Conservation (phyloP, 2,113 vertebrate genomes). For the Saguinus midas region DNA sequence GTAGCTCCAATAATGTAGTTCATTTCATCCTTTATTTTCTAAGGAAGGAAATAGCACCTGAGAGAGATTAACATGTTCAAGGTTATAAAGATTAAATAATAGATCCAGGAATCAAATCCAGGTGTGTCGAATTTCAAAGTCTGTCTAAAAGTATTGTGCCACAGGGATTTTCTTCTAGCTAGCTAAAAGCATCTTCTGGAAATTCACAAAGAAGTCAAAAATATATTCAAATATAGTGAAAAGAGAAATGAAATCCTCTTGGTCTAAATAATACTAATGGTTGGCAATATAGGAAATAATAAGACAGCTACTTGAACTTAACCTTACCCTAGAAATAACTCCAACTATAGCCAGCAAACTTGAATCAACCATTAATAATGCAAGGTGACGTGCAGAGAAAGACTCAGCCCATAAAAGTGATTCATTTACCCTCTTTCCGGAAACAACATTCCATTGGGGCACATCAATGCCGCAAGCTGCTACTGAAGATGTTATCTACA, state of each 20-base stretch:
- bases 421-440: conserved; percentile 64
- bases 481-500: background rate
- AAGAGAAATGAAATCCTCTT: conserved; percentile 50
- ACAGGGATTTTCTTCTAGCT: background rate
- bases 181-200: background rate
- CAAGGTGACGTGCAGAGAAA: conserved; percentile 63
- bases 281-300: conserved; percentile 61
- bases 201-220: background rate
- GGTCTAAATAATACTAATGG: conserved; percentile 54
- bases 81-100: background rate
- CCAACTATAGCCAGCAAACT: conserved; percentile 63
- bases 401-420: conserved; percentile 54
- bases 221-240: conserved; percentile 8
- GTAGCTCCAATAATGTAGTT: background rate
- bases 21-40: conserved; percentile 11
- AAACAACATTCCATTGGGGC: conserved; percentile 59
- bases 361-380: conserved; percentile 73
- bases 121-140: background rate
- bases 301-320: conserved; percentile 63
- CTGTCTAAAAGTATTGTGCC: background rate
- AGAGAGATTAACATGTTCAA: background rate
- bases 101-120: conserved; percentile 16
- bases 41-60: background rate
- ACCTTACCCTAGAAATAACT: conserved; percentile 64
- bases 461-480: conserved; percentile 30